Percentiles rank a stretch among this genome's conserved stretches.
Conservation (phyloP, 2,113 vertebrate species). For the Halichoeres trimaculatus region DNA sequence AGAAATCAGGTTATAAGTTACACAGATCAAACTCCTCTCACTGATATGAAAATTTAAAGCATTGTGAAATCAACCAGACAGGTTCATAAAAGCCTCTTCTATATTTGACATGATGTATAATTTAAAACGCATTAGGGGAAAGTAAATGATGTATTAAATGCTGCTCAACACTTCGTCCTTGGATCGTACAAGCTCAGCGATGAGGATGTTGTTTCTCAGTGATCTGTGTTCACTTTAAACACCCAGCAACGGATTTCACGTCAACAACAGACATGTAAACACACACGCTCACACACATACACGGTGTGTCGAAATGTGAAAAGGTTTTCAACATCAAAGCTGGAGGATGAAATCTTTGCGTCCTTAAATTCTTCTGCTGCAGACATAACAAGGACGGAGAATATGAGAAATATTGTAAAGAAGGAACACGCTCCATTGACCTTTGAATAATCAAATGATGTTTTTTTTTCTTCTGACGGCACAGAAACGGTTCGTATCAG, state of each 20-base stretch:
- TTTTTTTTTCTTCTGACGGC: background rate
- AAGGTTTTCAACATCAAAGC: background rate
- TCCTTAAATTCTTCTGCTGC: too few relatives aligned
- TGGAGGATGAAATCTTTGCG: background rate
- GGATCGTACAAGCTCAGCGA: background rate
- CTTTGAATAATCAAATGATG: conserved; percentile 39
- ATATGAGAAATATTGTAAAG: background rate
- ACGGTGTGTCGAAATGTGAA: conserved; percentile 8
- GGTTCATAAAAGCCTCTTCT: background rate
- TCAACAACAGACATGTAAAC: background rate
- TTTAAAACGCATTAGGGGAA: too few relatives aligned
- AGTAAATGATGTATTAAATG: background rate
- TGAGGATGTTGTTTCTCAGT: background rate
- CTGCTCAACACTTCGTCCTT: background rate
- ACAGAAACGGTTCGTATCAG: conserved; percentile 40
- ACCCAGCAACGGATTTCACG: background rate
- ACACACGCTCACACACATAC: background rate
- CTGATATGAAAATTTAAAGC: background rate
- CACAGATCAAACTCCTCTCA: too few relatives aligned
- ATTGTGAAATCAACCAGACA: background rate
- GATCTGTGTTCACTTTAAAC: background rate
- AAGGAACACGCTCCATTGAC: conserved; percentile 22
- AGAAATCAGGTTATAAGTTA: too few relatives aligned
- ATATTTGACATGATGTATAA: too few relatives aligned
- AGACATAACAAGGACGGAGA: too few relatives aligned